Evolutionary conservation across 1,140 invertebrate species (phyloP), one percentile per base, ranked within the genome.

Genomic region (Holotrichia oblita): DNA sequence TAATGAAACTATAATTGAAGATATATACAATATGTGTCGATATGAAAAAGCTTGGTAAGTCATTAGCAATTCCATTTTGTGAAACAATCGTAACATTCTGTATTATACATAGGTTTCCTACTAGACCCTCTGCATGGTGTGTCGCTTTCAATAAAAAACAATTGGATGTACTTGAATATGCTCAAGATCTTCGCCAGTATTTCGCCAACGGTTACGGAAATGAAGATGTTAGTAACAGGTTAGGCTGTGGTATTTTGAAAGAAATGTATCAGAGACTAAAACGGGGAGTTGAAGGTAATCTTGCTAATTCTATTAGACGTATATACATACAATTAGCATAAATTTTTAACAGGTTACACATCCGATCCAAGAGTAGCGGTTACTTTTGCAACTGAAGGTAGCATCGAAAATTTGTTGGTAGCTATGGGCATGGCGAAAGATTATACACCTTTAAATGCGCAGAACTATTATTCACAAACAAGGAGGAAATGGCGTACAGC

Each of bases 101-200:
- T 74, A 6, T 72, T 72, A 34, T 8, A 17, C 55, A 34, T 20
- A 83, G 92, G 90, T 87, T 88, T 14, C 73, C 75, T 40, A 55
- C 4, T n/a, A 48, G 44, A 27, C 86, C 89, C 44, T 94, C 93
- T 6, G 89, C 93, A 0, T 96, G 94, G 94, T 95, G 94, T 84
- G 89, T 91, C 81, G 91, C 90, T 14, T 94, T 96, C 82, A 91
- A 89, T 72, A 91, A 91, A 78, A 90, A 93, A 61, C 93, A 96
- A 81, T 86, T 95, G 0, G 88, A 91, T 80, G 85, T 94, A 3
- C 78, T 97, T 34, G 95, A 97, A 83, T 97, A 96, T 83, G 87
- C 89, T 0, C 92, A 95, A 85, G 95, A 97, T 87, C 85, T 97
- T 7, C 89, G 93, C 83, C 92, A 93, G 80, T 96, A 93, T 83